A percentile compares a stretch with the other conserved stretches of the same genome.
Evolutionary conservation across 2,888 invertebrate genomes (phyloP).

Genomic region (Didymodactylos carnosus): DNA sequence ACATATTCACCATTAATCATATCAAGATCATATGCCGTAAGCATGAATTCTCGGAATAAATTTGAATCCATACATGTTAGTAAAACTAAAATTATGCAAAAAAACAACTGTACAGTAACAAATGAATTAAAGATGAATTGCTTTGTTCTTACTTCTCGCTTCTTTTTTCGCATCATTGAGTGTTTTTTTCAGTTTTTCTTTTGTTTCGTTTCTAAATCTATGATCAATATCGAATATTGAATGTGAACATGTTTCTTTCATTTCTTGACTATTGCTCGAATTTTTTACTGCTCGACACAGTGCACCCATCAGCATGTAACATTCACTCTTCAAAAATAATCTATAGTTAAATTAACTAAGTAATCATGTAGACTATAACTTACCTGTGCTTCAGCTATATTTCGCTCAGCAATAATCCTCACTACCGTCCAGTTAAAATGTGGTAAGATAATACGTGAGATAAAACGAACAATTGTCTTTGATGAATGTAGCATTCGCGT

Average conservation of each 20-base stretch:
- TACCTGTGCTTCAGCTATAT: background rate
- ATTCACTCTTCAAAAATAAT: background rate
- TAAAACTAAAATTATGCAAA: background rate
- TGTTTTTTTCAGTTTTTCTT: background rate
- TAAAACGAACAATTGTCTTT: background rate
- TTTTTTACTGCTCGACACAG: background rate
- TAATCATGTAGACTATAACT: background rate
- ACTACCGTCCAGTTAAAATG: background rate
- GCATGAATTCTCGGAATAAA: constrained; percentile 37
- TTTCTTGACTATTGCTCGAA: background rate
- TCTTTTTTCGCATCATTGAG: background rate
- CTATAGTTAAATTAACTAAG: background rate
- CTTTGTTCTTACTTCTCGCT: background rate
- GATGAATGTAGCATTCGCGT: background rate
- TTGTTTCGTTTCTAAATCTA: background rate
- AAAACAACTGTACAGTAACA: background rate
- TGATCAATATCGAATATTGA: background rate
- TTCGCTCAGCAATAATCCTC: background rate
- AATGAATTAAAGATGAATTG: too few relatives aligned
- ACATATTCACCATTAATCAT: constrained; percentile 95
- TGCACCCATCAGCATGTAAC: background rate
- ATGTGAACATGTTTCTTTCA: background rate
- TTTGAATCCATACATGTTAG: background rate
- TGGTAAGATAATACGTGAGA: background rate
- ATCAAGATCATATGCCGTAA: constrained; percentile 75